A percentile compares a stretch with the other conserved stretches of the same genome.
These are phyloP conservation scores for Silurus meridionalis DNA, from an alignment of 2,113 vertebrate genomes.

Conservation along the genomic window DNA sequence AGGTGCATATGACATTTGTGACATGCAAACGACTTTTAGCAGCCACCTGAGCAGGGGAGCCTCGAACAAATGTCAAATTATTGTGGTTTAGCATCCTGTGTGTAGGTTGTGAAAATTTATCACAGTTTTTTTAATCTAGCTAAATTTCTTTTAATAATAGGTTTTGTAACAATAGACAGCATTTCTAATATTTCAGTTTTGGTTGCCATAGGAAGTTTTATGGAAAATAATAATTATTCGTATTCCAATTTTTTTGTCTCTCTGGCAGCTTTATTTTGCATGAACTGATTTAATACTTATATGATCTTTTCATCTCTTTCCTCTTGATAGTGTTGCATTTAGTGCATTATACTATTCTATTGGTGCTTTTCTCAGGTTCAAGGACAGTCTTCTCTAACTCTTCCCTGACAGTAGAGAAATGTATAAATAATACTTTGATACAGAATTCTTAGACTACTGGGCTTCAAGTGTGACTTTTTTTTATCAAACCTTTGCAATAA, in stretches of 20 bases:
- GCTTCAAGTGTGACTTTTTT: not conserved
- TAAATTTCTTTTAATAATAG: not conserved
- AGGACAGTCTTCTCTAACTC: not conserved
- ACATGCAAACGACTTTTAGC: constrained; percentile 25
- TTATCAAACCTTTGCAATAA: not conserved
- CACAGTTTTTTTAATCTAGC: not conserved
- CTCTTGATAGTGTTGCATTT: not conserved
- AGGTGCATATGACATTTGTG: constrained; percentile 9
- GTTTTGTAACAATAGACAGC: not conserved
- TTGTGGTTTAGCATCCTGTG: not conserved
- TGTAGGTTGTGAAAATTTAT: not conserved
- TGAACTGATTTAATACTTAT: not conserved
- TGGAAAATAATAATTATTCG: not conserved
- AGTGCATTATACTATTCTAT: not conserved
- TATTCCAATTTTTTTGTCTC: not conserved
- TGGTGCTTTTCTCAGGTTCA: not conserved
- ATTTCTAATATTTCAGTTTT: not conserved
- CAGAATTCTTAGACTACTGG: not conserved
- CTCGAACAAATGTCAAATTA: constrained; percentile 5
- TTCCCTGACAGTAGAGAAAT: not conserved
- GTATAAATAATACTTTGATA: not conserved
- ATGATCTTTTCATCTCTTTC: not conserved
- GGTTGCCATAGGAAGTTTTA: not conserved
- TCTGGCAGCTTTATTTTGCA: not conserved
- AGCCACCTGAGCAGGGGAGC: not conserved